Base-by-base conservation (phyloP, 2,888 invertebrate genomes). In the Lucinisca nassula region DNA sequence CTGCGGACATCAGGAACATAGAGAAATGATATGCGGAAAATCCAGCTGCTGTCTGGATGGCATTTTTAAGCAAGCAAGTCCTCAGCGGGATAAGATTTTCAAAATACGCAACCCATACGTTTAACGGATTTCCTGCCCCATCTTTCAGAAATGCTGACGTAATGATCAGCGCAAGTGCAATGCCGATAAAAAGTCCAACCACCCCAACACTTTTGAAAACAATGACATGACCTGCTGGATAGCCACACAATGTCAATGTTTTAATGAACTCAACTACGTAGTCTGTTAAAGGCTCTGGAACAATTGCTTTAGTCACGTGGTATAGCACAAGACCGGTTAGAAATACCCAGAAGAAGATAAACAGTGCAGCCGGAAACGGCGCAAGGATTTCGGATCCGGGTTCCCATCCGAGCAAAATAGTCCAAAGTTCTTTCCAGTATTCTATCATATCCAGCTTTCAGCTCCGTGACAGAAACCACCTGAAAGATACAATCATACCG, bases 241-340 rank as follows among this genome's bases (percentile, higher is more conserved):
- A 94, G 0, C 89, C 74, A 85, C 92, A 92, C 10, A 93, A 73
- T 10, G 88, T 86, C 79, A 92, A 32, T 3, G 92, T 92, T 77
- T 92, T 92, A 55, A 92, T 88, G 80, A 91, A 94, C 74, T 94
- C 93, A 1, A 90, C 83, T 14, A 86, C 82, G 55, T 89, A 92
- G 27, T 80, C 55, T 67, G 83, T 85, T 0, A 93, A 49, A 24
- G 72, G 35, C 0, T 73, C 35, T 0, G 93, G 93, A 0, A 90
- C 79, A 24, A 93, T n/a, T 3, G 87, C 73, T 14, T 83, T 86
- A 1, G 92, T 88, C 1, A 92, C 40, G 17, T 79, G 76, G 73
- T 91, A 88, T 51, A 92, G 70, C 4, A 88, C 14, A 37, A 88
- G 90, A 10, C 92, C 92, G 27, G 91, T 49, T 0, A 87, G 14